Evolutionary conservation across 2,888 invertebrate genomes (phyloP), one percentile per base, ranked within the genome.

Genomic region (Polydrusus pterygomalis): DNA sequence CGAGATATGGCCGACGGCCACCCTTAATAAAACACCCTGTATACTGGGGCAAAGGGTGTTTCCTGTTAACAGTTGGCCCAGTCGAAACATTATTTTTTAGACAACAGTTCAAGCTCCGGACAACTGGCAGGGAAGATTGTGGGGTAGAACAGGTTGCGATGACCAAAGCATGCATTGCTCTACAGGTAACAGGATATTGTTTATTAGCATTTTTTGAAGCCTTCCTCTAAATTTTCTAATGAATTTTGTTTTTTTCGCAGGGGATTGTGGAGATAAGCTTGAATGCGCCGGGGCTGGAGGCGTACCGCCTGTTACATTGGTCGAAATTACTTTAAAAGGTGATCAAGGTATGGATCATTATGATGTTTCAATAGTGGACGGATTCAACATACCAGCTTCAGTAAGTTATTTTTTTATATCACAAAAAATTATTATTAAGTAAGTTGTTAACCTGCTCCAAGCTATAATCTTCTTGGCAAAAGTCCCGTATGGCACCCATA

Each of bases 351-450:
- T 84, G 64, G 89, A 89, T 81, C 89, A 84, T 82, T 90, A 90
- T 81, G 89, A 89, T 79, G 83, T 90, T 71, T 88, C 88, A 17
- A 81, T 89, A 30, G 89, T 89, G 17, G 89, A 90, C 82, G 90
- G 89, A 8, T 89, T 87, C 84, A 89, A 89, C 79, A 75, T 87
- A 7, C 81, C 83, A 49, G 83, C 84, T 11, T 74, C 81, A 70
- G 85, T 87, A 72, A 81, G 82, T 77, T n/a, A 30, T n/a, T n/a
- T n/a, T n/a, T n/a, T n/a, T n/a, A n/a, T n/a, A n/a, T n/a, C n/a
- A n/a, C n/a, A 25, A 25, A 25, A 25, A 3, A 25, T 5, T 25
- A 25, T 25, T 25, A 25, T 3, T 5, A 3, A 25, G 1, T 5
- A 25, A 25, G 5, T 5, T 25, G 25, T 25, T 25, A 25, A 25